A percentile compares a stretch with the other conserved stretches of the same genome.
These are phyloP conservation scores for Ursus arctos DNA, from an alignment of 2,113 vertebrate species.

Conservation along the genomic window DNA sequence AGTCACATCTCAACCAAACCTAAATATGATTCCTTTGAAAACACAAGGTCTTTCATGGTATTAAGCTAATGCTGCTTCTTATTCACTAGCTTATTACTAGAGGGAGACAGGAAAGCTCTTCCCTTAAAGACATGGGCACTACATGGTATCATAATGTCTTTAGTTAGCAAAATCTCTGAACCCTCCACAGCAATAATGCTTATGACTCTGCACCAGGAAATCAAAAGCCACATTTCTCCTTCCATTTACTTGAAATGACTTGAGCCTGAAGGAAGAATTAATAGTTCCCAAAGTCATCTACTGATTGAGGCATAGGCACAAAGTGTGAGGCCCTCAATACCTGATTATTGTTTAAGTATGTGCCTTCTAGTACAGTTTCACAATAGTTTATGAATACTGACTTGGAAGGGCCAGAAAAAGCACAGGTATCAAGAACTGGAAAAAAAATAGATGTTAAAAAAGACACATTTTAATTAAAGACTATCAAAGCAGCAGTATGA, in stretches of 20 bases:
- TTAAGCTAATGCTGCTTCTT: not conserved
- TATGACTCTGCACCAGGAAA: conserved; percentile 21
- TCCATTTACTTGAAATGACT: conserved; percentile 39
- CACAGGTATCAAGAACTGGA: not conserved
- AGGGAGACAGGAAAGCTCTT: not conserved
- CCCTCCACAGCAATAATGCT: not conserved
- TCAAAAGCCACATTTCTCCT: conserved; percentile 25
- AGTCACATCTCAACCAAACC: not conserved
- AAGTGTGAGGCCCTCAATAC: not conserved
- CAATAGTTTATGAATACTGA: not conserved
- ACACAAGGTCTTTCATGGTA: not conserved
- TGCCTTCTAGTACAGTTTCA: not conserved
- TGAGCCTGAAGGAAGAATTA: not conserved
- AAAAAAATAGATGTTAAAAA: not conserved
- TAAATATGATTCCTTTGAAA: conserved; percentile 39
- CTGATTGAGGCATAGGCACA: not conserved
- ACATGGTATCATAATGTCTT: not conserved
- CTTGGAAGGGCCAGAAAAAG: not conserved
- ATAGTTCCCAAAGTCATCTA: not conserved
- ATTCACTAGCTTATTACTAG: not conserved
- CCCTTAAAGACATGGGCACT: not conserved
- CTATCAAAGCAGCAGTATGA: not conserved
- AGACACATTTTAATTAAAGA: not conserved
- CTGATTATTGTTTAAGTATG: not conserved
- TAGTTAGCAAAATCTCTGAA: not conserved